Evolutionary conservation across 2,888 invertebrate species (phyloP), one percentile per base, ranked within the genome.

Genomic region (Deroplatys truncata): DNA sequence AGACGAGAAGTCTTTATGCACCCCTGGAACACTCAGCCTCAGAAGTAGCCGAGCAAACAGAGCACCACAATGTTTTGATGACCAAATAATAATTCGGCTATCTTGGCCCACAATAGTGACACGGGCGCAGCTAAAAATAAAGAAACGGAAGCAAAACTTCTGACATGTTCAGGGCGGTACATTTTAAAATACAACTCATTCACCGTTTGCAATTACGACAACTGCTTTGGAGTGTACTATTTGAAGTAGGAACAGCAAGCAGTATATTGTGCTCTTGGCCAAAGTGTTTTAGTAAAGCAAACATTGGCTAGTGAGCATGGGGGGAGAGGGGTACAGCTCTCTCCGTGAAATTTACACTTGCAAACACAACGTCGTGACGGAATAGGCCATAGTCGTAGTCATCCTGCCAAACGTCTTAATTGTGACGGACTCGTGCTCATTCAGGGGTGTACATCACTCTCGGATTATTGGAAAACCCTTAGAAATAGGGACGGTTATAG

Each of bases 231-330:
- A 72, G 56, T 72, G 56, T 72, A 72, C 25, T 72, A 72, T 72
- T 72, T 72, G 56, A 72, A 72, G 56, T 72, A 72, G 56, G 56
- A 72, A 72, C 56, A 72, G 56, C 56, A 72, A 72, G 56, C 56
- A 72, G 56, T 72, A 72, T 72, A 72, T 72, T 72, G 56, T 72
- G 56, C 56, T 72, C 56, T 28, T 86, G 82, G 86, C 82, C 86
- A 86, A 28, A 29, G 20, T 90, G 88, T 90, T 90, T 90, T 90
- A 90, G 90, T 90, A 82, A 86, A 90, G 88, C 82, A 88, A 90
- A 90, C 88, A 90, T 72, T 20, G 56, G 56, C 56, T 72, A 72
- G 56, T 56, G 56, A 5, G 43, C 43, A 43, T 13, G 9, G 25
- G 56, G 56, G 56, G 56, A 56, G 56, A 72, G 25, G 25, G 56